Evolutionary conservation across 2,888 invertebrate species (phyloP), one percentile per base, ranked within the genome.

Genomic region (Orchesellides sinensis): DNA sequence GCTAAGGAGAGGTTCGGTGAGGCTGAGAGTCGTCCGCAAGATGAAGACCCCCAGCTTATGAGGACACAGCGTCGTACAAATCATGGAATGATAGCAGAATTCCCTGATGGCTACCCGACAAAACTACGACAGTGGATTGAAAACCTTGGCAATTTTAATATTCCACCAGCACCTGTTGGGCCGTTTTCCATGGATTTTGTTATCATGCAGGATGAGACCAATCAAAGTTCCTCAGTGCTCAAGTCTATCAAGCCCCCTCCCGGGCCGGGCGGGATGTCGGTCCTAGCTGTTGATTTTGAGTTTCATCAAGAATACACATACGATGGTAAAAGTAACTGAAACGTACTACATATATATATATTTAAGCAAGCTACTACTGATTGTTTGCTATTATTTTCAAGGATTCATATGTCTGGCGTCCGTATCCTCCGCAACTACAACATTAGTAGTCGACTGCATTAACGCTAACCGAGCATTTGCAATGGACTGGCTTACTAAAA

Each of bases 391-490:
- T 56, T 56, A 25, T 14, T 8, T 1, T 23, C n/a, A n/a, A 63
- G 63, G 63, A 1, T 63, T 63, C 21, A 63, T 63, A 4, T 63
- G 63, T 21, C 19, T 63, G 17, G 63, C 17, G 1, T 35, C 63
- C 3, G 63, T 63, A 1, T 35, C 35, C 12, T 63, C 63, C 0
- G 2, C 35, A 6, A 35, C 0, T 2, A n/a, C 1, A 19, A 63
- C 63, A 1, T 21, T 63, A 1, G 63, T 63, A 5, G 63, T 35
- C 2, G 63, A 63, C 12, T 63, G 63, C 12, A 0, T 63, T 1
- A 1, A 6, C 2, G 63, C 17, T 6, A 63, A 35, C 12, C 35
- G 63, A 19, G 19, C 10, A 4, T 35, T 35, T 35, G 35, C 63
- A 4, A 63, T 10, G 12, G 40, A 40, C 3, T 65, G 65, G 65